phyloP scores from a whole-genome alignment of 2,113 vertebrate species.

The Bucco capensis region DNA sequence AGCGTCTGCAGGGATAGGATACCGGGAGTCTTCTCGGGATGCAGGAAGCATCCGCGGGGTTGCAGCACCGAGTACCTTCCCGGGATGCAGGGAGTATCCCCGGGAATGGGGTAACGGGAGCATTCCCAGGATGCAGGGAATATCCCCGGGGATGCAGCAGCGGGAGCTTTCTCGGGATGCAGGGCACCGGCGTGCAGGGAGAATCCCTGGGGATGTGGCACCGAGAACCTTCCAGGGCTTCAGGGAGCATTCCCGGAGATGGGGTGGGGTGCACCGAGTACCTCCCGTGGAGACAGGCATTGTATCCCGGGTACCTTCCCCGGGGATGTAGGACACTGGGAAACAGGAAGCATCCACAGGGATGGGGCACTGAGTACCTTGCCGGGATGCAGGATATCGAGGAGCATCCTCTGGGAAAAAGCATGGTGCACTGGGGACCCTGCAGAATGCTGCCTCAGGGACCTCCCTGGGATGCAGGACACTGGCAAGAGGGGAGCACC shows the following conservation, averaged over 20 bases:
- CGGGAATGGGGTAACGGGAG: too few species aligned
- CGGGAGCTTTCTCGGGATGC: too few species aligned
- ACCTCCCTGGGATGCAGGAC: neutral
- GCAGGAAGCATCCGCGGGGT: too few species aligned
- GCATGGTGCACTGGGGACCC: fast-evolving
- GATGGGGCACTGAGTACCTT: neutral
- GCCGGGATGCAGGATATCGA: neutral
- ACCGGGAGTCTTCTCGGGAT: too few species aligned
- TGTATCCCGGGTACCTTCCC: neutral
- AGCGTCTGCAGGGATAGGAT: too few species aligned
- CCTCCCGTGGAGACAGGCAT: neutral
- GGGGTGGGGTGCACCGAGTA: fast-evolving
- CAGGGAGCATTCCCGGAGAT: neutral
- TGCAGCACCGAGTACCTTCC: too few species aligned
- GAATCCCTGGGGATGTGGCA: too few species aligned
- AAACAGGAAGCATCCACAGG: neutral
- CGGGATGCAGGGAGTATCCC: too few species aligned
- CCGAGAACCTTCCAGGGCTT: too few species aligned
- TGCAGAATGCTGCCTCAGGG: neutral
- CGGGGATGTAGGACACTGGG: neutral
- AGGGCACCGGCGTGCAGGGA: too few species aligned
- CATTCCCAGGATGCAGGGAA: too few species aligned
- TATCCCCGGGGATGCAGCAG: too few species aligned
- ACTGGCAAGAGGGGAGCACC: neutral
- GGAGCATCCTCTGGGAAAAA: neutral